phyloP scores from a whole-genome alignment of 2,113 vertebrate species.

The Ploceus nigricollis region DNA sequence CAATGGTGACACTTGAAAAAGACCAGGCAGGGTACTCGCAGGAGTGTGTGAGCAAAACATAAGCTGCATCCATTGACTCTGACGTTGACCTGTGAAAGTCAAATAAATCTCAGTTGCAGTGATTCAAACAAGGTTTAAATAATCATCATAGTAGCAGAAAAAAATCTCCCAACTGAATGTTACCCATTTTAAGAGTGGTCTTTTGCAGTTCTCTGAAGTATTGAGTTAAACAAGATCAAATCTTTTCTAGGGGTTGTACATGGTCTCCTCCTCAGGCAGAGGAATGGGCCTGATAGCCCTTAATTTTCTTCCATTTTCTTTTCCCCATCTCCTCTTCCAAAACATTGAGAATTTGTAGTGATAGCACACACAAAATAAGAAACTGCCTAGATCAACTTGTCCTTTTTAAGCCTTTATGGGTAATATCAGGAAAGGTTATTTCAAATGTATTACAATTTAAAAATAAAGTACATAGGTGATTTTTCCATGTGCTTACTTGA shows the following conservation, averaged over 20 bases:
- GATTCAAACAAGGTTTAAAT: conserved; percentile 38
- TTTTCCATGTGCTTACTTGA: not conserved
- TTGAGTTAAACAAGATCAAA: not conserved
- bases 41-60: conserved; percentile 29
- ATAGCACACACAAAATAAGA: not conserved
- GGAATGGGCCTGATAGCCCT: not conserved
- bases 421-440: not conserved
- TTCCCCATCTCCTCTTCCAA: not conserved
- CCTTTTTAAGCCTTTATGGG: not conserved
- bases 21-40: not conserved
- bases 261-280: not conserved
- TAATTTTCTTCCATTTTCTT: not conserved
- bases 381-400: not conserved
- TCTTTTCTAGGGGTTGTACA: not conserved
- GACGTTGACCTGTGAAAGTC: conserved; percentile 30
- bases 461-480: not conserved
- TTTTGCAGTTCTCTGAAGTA: conserved; percentile 40
- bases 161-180: not conserved
- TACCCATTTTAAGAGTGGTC: conserved; percentile 1
- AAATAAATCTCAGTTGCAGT: conserved; percentile 1
- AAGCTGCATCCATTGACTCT: conserved; percentile 49
- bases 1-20: conserved; percentile 43
- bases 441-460: not conserved
- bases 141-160: not conserved
- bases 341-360: not conserved